Conservation (phyloP, 2,888 invertebrate genomes). For the Cerceris ruficornis region DNA sequence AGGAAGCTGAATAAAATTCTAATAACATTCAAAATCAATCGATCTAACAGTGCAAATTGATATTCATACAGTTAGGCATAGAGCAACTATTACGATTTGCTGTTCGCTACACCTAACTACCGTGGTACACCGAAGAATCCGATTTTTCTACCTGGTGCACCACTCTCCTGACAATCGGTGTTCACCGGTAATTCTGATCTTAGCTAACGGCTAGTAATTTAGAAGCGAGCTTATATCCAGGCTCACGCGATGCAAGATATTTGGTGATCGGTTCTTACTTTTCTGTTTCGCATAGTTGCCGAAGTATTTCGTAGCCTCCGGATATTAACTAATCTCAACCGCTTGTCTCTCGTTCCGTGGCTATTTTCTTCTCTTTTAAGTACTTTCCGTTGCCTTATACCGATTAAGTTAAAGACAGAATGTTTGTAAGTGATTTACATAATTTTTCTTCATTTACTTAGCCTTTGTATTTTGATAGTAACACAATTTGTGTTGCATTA, state of each 20-base stretch:
- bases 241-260: conserved; percentile 61
- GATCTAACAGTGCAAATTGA: conserved; percentile 14
- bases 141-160: conserved; percentile 58
- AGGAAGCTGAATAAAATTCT: neutral
- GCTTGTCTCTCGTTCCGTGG: too few relatives aligned
- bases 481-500: too few relatives aligned
- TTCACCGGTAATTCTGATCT: conserved; percentile 73
- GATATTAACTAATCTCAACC: conserved; percentile 12
- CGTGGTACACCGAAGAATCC: conserved; percentile 53
- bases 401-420: too few relatives aligned
- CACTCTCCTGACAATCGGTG: conserved; percentile 66
- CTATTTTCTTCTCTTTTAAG: too few relatives aligned
- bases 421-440: too few relatives aligned
- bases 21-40: neutral
- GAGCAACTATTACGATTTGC: conserved; percentile 28
- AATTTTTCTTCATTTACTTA: too few relatives aligned
- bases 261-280: conserved; percentile 60
- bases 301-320: neutral
- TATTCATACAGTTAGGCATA: conserved; percentile 13
- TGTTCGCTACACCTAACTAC: conserved; percentile 54
- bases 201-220: conserved; percentile 68
- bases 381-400: too few relatives aligned
- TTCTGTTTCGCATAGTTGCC: neutral
- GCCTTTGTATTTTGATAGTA: too few relatives aligned
- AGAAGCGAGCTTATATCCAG: conserved; percentile 22